Percentiles rank a stretch among this genome's conserved stretches.
Evolutionary conservation across 2,888 invertebrate species (phyloP).

Genomic region (Nomada hirtipes): DNA sequence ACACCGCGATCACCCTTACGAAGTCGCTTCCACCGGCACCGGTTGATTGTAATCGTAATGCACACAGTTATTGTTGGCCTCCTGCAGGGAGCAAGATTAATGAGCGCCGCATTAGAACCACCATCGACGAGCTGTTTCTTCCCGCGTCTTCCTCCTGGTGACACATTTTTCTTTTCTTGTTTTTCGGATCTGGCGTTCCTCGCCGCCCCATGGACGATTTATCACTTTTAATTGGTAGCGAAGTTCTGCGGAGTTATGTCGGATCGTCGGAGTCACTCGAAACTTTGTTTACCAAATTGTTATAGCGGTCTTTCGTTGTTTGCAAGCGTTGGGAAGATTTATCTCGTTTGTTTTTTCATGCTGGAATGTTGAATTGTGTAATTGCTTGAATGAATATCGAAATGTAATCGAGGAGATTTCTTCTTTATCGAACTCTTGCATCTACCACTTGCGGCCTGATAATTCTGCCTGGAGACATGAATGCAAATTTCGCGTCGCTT

Average conservation of each 20-base stretch:
- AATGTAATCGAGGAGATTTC: neutral
- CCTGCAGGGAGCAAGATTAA: conserved; percentile 46
- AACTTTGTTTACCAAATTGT: conserved; percentile 10
- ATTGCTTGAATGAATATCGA: no score
- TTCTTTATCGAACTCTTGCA: neutral
- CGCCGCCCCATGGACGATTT: conserved; percentile 29
- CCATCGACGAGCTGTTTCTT: conserved; percentile 34
- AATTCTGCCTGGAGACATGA: neutral
- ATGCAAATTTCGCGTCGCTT: neutral
- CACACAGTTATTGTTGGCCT: conserved; percentile 46
- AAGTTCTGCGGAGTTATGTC: neutral
- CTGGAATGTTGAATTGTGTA: no score
- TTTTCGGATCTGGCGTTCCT: neutral
- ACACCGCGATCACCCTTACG: conserved; percentile 29
- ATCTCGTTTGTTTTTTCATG: no score
- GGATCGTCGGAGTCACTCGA: neutral
- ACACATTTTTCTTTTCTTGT: conserved; percentile 23
- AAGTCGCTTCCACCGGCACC: conserved; percentile 15
- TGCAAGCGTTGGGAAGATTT: neutral
- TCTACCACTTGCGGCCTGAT: neutral
- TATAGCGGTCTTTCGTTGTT: neutral
- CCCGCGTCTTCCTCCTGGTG: conserved; percentile 25
- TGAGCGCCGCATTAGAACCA: conserved; percentile 39
- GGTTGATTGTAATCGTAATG: conserved; percentile 52
- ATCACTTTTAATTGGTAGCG: conserved; percentile 52